phyloP scores from a whole-genome alignment of 2,113 vertebrate species.

The Anoura caudifer region DNA sequence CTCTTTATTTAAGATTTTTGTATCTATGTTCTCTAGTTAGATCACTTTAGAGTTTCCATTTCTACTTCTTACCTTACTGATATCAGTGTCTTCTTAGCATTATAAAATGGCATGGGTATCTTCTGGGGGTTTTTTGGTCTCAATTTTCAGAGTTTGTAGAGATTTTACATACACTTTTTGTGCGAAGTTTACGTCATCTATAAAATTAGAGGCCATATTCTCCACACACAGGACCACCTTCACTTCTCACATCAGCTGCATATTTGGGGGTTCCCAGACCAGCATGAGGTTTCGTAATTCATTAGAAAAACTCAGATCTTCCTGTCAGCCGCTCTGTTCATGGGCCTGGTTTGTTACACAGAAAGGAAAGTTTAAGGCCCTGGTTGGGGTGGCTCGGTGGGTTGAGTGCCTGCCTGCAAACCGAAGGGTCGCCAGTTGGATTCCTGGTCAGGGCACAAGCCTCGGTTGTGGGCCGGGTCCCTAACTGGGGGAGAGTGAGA shows the following conservation, averaged over 20 bases:
- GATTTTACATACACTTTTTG: background rate
- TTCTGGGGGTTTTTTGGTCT: background rate
- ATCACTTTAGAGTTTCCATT: background rate
- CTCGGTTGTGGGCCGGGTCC: too few relatives aligned
- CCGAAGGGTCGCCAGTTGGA: too few relatives aligned
- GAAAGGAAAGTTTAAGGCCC: background rate
- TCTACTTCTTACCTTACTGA: background rate
- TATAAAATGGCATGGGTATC: background rate
- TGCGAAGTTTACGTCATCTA: background rate
- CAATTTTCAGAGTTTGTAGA: constrained; percentile 3
- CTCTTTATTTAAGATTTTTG: constrained; percentile 25
- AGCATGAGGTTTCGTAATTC: background rate
- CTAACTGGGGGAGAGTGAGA: too few relatives aligned
- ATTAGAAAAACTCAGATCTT: background rate
- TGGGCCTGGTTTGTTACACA: background rate
- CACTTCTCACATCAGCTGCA: background rate
- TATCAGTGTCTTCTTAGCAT: background rate
- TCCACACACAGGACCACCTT: background rate
- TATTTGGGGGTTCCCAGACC: background rate
- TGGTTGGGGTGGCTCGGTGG: too few relatives aligned
- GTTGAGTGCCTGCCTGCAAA: too few relatives aligned
- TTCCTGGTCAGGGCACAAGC: too few relatives aligned
- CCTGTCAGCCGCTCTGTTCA: background rate
- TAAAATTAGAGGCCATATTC: background rate
- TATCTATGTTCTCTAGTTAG: background rate